phyloP scores from a whole-genome alignment of 1,140 invertebrate species.

The Sesamia nonagrioides region DNA sequence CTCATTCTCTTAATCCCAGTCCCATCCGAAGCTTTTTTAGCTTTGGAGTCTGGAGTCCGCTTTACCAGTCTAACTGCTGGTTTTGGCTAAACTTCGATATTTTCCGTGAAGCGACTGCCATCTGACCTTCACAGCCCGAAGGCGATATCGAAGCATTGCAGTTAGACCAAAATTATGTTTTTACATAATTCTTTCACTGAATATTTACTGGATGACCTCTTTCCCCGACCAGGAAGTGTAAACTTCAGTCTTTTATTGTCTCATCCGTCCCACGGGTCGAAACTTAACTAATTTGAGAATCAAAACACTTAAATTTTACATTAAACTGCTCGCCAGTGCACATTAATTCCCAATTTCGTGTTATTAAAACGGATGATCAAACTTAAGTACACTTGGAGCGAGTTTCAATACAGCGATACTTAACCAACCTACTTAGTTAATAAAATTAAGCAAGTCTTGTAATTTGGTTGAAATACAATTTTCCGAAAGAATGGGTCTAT shows the following conservation, averaged over 20 bases:
- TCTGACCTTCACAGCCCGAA: too few relatives aligned
- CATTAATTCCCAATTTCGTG: slow-evolving; percentile 37
- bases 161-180: too few relatives aligned
- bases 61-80: too few relatives aligned
- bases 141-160: too few relatives aligned
- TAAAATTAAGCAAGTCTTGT: slow-evolving; percentile 13
- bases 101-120: too few relatives aligned
- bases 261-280: slow-evolving; percentile 10
- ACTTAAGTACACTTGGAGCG: slow-evolving; percentile 34
- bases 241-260: slow-evolving; percentile 29
- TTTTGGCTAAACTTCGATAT: too few relatives aligned
- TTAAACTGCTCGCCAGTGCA: slow-evolving; percentile 31
- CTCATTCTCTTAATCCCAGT: too few relatives aligned
- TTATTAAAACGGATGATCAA: slow-evolving; percentile 47
- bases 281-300: slow-evolving; percentile 51
- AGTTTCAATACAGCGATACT: not conserved
- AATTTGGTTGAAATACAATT: not conserved
- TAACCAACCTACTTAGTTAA: not conserved
- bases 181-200: too few relatives aligned
- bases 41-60: too few relatives aligned
- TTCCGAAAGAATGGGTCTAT: not conserved
- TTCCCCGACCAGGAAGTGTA: not conserved
- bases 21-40: too few relatives aligned
- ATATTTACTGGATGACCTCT: slow-evolving; percentile 39
- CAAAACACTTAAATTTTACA: slow-evolving; percentile 36